Percentiles rank a stretch among this genome's conserved stretches.
phyloP scores from a whole-genome alignment of 2,888 invertebrate species.

The Heterodera filipjevi region DNA sequence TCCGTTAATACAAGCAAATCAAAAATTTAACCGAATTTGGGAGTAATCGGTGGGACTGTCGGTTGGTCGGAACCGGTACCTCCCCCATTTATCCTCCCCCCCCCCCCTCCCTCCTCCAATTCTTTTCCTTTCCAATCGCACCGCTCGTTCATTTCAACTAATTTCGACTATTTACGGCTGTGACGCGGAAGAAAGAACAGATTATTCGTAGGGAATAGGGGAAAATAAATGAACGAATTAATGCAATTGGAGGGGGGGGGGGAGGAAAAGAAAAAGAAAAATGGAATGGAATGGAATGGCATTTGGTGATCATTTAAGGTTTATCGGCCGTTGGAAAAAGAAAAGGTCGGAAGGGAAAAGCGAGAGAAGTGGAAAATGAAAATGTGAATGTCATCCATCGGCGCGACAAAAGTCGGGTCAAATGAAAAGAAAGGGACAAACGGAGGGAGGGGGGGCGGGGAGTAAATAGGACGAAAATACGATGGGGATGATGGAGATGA shows the following conservation, averaged over 20 bases:
- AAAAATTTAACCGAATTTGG: background rate
- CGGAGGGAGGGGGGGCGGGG: background rate
- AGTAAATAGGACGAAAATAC: background rate
- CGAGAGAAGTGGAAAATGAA: background rate
- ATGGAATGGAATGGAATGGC: background rate
- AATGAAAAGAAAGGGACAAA: background rate
- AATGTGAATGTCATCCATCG: no score
- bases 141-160: conserved; percentile 14
- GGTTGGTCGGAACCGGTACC: conserved; percentile 4
- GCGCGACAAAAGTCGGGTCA: no score
- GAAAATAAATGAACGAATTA: background rate
- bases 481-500: no score
- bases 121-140: background rate
- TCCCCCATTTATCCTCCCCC: background rate
- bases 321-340: background rate
- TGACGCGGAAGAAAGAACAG: conserved; percentile 7
- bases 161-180: conserved; percentile 17
- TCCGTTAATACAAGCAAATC: background rate
- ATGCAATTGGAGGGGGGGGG: background rate
- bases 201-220: background rate
- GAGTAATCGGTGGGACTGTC: background rate
- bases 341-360: background rate
- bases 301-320: background rate
- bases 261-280: no score
- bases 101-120: background rate